phyloP scores from a whole-genome alignment of 1,140 invertebrate species.

The Bombus haemorrhoidalis region DNA sequence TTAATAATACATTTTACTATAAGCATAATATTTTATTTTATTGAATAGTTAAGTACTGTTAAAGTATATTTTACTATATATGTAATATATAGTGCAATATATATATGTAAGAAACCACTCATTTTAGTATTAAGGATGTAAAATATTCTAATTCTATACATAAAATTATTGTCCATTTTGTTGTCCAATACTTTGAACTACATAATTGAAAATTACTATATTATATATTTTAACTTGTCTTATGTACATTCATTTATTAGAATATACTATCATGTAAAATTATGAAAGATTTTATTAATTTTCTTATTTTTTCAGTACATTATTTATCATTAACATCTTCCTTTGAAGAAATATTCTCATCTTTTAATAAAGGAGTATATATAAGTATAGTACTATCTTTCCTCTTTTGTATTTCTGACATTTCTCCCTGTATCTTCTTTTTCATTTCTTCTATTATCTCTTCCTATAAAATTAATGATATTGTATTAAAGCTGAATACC shows the following conservation, averaged over 20 bases:
- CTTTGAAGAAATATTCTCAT: background rate
- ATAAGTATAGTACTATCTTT: background rate
- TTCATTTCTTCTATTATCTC: conserved; percentile 82
- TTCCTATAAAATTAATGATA: conserved; percentile 81
- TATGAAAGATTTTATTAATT: background rate
- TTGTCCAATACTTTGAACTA: background rate
- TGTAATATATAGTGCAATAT: too few species aligned
- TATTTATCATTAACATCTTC: background rate
- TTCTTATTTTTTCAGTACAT: background rate
- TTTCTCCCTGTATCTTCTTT: conserved; percentile 77
- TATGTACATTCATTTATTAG: background rate
- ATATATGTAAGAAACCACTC: background rate
- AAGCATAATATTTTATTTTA: background rate
- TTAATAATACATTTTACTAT: background rate
- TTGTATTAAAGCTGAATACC: background rate
- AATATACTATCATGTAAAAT: background rate
- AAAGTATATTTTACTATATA: background rate
- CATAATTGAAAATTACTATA: background rate
- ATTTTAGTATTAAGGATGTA: background rate
- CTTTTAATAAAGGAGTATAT: background rate
- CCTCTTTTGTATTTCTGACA: conserved; percentile 59
- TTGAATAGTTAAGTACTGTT: background rate
- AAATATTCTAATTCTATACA: background rate
- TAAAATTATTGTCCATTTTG: background rate
- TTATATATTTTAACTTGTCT: background rate